Percentiles rank a stretch among this genome's conserved stretches.
Conservation (phyloP, 2,888 invertebrate genomes). For the Synanthedon formicaeformis region DNA sequence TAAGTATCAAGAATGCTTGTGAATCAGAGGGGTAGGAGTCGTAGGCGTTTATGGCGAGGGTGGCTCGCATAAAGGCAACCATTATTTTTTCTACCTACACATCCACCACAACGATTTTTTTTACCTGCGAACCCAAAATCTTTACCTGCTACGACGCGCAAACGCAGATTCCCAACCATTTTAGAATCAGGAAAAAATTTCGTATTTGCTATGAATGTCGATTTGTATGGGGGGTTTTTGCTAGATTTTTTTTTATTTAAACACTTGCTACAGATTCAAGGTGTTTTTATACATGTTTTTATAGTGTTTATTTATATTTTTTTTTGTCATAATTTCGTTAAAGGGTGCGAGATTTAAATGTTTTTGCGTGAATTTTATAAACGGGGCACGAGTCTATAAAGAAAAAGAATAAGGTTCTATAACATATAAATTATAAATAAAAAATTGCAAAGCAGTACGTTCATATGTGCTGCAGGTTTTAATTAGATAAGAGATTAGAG, state of each 20-base stretch:
- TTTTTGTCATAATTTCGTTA: background rate
- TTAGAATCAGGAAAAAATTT: constrained; percentile 34
- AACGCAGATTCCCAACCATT: constrained; percentile 51
- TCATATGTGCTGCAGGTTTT: no score
- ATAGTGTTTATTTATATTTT: constrained; percentile 33
- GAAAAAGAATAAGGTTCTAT: no score
- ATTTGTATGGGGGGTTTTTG: constrained; percentile 45
- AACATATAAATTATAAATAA: no score
- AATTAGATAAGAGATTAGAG: no score
- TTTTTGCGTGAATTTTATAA: background rate
- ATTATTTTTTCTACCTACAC: constrained; percentile 38
- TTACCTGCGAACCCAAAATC: constrained; percentile 61
- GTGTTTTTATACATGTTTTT: constrained; percentile 29
- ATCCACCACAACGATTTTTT: constrained; percentile 55
- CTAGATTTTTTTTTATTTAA: constrained; percentile 56
- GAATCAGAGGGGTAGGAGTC: constrained; percentile 9
- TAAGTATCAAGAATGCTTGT: constrained; percentile 16
- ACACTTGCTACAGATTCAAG: constrained; percentile 46
- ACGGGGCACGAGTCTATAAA: no score
- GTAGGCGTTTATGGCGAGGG: constrained; percentile 54
- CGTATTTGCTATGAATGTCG: constrained; percentile 14
- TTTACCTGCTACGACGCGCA: constrained; percentile 47
- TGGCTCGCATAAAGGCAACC: constrained; percentile 57
- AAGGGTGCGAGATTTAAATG: background rate
- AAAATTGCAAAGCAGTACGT: no score